Evolutionary conservation across 2,797 vertebrate genomes (phyloP), one percentile per base, ranked within the genome.

Genomic region (Eulemur mongoz): DNA sequence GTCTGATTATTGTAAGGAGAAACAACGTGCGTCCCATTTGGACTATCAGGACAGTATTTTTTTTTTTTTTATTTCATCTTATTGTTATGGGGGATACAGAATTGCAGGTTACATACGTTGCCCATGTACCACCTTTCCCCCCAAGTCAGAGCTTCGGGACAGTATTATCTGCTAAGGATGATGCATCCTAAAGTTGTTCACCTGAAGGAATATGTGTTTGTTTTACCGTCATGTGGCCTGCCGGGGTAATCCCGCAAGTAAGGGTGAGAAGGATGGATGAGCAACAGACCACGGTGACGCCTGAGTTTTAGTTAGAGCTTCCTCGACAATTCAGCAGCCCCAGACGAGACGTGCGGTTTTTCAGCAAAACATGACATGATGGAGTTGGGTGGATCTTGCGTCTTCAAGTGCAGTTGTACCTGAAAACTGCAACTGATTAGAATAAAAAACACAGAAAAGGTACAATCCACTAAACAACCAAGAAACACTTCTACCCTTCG

Each of bases 191-290:
- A 4, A 11, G 25, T 5, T 35, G 2, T 35, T 27, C 5, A 23
- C 35, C 35, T 54, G 9, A 20, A 54, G 61, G 73, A 40, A 40
- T 4, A 9, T 10, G 27, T 5, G n/a, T 52, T 61, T 11, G 30
- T n/a, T 57, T 22, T 27, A 5, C 11, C 48, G 35, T 22, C 38
- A 45, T 5, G 1, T 18, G 14, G 17, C 5, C 45, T 54, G 52
- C 5, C 7, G 7, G 3, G 15, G 22, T 20, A 15, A 30, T 12
- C 23, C 30, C 18, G 1, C 30, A 17, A 7, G 5, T 2, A 14
- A n/a, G 43, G 10, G 45, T 27, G 32, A n/a, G n/a, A 20, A 10
- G 30, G 30, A n/a, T 7, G 4, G 38, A 11, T 11, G 30, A 25
- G 18, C 23, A 65, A 22, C n/a, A 48, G 30, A 25, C 4, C 38